Conservation (phyloP, 2,113 vertebrate species). For the Triplophysa dalaica region DNA sequence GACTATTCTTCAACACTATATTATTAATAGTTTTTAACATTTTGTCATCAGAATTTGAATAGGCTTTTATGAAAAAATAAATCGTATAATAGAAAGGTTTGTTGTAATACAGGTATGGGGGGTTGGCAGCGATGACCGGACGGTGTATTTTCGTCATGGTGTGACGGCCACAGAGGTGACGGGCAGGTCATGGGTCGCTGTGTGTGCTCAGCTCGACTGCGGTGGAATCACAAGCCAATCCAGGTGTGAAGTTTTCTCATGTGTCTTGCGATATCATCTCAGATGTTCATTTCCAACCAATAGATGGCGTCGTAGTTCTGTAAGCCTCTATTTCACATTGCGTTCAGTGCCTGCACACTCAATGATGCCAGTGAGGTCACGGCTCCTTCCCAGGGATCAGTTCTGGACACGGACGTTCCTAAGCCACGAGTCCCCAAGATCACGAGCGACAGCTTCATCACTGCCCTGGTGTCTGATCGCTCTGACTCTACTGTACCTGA, state of each 20-base stretch:
- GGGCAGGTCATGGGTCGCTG: constrained; percentile 88
- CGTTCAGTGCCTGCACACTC: constrained; percentile 37
- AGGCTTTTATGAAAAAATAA: too few relatives aligned
- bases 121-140: constrained; percentile 83
- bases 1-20: neutral
- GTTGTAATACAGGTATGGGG: constrained; percentile 85
- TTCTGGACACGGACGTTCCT: constrained; percentile 67
- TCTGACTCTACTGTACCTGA: constrained; percentile 52
- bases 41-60: too few relatives aligned
- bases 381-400: constrained; percentile 72
- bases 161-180: constrained; percentile 89
- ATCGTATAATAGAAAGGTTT: too few relatives aligned
- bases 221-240: constrained; percentile 59
- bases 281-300: neutral
- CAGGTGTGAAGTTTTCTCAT: constrained; percentile 39
- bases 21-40: too few relatives aligned
- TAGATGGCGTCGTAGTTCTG: neutral
- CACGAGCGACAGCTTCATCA: constrained; percentile 76
- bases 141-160: constrained; percentile 89
- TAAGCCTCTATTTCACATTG: neutral
- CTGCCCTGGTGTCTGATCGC: constrained; percentile 73
- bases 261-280: neutral
- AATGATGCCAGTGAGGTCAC: constrained; percentile 83
- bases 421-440: constrained; percentile 65
- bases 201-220: constrained; percentile 77